Evolutionary conservation across 2,113 vertebrate species (phyloP), one percentile per base, ranked within the genome.

Genomic region (Plectropomus leopardus): DNA sequence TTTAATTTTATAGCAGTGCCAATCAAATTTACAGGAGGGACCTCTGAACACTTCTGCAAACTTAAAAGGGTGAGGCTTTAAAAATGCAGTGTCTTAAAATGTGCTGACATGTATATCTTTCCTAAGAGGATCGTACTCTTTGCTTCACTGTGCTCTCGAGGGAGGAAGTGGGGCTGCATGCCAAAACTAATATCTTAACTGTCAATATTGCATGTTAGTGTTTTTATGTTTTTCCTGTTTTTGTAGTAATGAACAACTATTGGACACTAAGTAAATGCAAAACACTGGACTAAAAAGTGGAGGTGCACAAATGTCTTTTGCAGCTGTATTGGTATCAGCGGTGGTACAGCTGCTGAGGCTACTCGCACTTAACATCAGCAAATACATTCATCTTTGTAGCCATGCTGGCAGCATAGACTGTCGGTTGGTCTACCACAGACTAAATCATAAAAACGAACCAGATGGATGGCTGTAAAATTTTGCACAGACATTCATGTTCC

Each of bases 91-190:
- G 24, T 74, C 44, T 81, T 80, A 82, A 88, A 88, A 88, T 61
- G n/a, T 48, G 70, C 84, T 72, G 85, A 91, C 85, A 82, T 86
- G 69, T 89, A 80, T 83, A 90, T 88, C 75, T 85, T 85, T 79
- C 80, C 83, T 42, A 16, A 23, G 85, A 76, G 86, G 79, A 85
- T 67, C 72, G 57, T 45, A 36, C 57, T 40, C 32, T 80, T 89
- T 89, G 68, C 80, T 70, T 73, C 48, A 65, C 48, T 72, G 28
- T 3, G 2, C 58, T 68, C 63, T 79, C 57, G 19, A 50, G 53
- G 59, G 65, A 76, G 60, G 82, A 77, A 78, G 78, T 53, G 48
- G 36, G 68, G 76, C 80, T 58, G 19, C 53, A 53, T 51, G 45
- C 69, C 69, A 63, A 69, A 77, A 83, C 61, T 53, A 54, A 50